Conservation (phyloP, 2,113 vertebrate genomes). For the Corapipo altera region DNA sequence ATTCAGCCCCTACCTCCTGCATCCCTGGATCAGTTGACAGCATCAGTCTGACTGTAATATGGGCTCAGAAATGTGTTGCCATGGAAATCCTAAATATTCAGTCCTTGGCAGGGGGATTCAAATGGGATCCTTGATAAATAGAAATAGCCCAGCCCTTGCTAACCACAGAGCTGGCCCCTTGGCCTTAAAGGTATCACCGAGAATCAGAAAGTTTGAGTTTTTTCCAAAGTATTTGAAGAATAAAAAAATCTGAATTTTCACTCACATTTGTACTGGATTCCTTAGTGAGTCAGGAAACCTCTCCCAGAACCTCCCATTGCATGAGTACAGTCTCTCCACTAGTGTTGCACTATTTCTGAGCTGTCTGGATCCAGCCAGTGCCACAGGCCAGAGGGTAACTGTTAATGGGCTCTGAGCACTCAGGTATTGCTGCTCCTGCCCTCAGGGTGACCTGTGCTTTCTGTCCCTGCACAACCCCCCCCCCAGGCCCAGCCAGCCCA, state of each 20-base stretch:
- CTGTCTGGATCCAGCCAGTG: not conserved
- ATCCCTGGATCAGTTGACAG: slow-evolving; percentile 25
- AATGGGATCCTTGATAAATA: not conserved
- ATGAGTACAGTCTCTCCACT: not conserved
- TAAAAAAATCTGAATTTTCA: not conserved
- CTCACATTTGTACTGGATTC: not conserved
- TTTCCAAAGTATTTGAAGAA: not conserved
- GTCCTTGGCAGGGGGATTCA: not conserved
- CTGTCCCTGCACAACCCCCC: not conserved
- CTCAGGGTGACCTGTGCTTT: not conserved
- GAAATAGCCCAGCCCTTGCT: not conserved
- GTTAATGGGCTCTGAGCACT: not conserved
- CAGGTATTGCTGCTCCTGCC: not conserved
- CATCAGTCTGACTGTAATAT: not conserved
- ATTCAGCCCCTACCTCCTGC: slow-evolving; percentile 37
- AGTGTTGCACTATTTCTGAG: not conserved
- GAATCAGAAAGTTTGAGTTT: not conserved
- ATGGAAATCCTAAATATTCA: slow-evolving; percentile 55
- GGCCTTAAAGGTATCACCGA: not conserved
- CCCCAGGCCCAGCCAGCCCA: not conserved
- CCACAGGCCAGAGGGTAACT: not conserved
- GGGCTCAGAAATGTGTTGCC: not conserved
- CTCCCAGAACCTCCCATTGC: not conserved
- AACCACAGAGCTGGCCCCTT: not conserved
- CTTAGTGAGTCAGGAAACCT: not conserved